phyloP scores from a whole-genome alignment of 2,113 vertebrate genomes.

The Oenanthe melanoleuca region DNA sequence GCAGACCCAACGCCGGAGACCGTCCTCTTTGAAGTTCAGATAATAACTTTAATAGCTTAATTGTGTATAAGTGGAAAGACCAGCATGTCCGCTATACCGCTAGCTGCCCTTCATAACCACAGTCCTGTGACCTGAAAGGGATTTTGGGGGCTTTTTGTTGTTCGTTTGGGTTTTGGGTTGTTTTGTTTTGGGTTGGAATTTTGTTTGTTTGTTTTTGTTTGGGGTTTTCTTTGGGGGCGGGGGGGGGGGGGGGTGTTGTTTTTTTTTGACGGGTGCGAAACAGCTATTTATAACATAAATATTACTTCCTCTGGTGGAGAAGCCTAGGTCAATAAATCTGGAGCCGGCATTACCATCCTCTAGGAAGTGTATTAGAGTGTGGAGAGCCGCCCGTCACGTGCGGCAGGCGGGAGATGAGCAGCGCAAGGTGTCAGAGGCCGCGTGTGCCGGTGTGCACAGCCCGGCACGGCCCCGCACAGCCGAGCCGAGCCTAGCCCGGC shows the following conservation, averaged over 20 bases:
- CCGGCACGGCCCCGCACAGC: background rate
- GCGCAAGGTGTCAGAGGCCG: background rate
- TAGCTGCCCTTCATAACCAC: background rate
- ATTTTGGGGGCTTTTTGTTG: rapidly evolving
- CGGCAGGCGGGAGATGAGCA: background rate
- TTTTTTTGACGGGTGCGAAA: background rate
- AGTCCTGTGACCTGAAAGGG: background rate
- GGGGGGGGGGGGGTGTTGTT: no score
- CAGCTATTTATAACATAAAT: background rate
- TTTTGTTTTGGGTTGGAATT: no score
- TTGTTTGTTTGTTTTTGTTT: background rate
- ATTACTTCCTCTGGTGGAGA: background rate
- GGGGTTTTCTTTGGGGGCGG: no score
- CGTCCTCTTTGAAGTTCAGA: background rate
- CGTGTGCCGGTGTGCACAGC: background rate
- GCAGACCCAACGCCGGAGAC: background rate
- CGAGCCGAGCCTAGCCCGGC: background rate
- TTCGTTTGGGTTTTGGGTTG: background rate
- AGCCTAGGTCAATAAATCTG: background rate
- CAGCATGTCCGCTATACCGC: background rate
- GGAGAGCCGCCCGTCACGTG: background rate
- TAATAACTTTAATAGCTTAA: slow-evolving; percentile 25
- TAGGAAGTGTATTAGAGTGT: rapidly evolving
- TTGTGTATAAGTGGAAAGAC: background rate
- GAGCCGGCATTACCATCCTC: background rate